Percentiles rank a stretch among this genome's conserved stretches.
These are phyloP conservation scores for Trissolcus japonicus DNA, from an alignment of 2,888 invertebrate species.

Conservation along the genomic window DNA sequence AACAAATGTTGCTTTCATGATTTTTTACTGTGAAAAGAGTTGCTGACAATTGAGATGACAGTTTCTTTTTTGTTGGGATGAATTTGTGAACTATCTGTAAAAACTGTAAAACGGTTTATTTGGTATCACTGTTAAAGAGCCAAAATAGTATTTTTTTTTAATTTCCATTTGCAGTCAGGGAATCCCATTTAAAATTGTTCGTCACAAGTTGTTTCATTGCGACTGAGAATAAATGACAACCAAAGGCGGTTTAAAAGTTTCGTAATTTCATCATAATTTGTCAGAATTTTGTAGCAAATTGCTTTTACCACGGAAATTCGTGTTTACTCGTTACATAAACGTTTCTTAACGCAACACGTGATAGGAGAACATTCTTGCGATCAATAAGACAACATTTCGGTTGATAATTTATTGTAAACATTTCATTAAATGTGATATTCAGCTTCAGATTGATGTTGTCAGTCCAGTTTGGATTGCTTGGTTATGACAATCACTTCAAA, in stretches of 20 bases:
- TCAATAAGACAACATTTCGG: conserved; percentile 25
- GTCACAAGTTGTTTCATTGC: no score
- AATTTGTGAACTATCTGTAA: no score
- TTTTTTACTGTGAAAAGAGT: neutral
- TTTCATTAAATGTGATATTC: neutral
- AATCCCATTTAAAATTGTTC: neutral
- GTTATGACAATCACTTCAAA: neutral
- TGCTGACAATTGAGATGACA: neutral
- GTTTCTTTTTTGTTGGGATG: neutral
- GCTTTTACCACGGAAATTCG: conserved; percentile 43
- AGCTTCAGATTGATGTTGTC: neutral
- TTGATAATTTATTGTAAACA: conserved; percentile 18
- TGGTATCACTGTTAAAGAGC: neutral
- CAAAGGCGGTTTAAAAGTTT: conserved; percentile 7
- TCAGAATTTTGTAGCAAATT: conserved; percentile 35
- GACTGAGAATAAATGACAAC: neutral
- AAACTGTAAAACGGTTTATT: neutral
- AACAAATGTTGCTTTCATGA: neutral
- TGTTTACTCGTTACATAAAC: conserved; percentile 48
- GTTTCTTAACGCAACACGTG: conserved; percentile 40
- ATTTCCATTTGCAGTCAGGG: neutral
- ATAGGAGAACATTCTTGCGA: conserved; percentile 29
- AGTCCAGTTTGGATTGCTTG: neutral
- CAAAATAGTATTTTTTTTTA: neutral
- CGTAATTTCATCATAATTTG: conserved; percentile 32